Evolutionary conservation across 2,888 invertebrate species (phyloP), one percentile per base, ranked within the genome.

Genomic region (Mantis religiosa): DNA sequence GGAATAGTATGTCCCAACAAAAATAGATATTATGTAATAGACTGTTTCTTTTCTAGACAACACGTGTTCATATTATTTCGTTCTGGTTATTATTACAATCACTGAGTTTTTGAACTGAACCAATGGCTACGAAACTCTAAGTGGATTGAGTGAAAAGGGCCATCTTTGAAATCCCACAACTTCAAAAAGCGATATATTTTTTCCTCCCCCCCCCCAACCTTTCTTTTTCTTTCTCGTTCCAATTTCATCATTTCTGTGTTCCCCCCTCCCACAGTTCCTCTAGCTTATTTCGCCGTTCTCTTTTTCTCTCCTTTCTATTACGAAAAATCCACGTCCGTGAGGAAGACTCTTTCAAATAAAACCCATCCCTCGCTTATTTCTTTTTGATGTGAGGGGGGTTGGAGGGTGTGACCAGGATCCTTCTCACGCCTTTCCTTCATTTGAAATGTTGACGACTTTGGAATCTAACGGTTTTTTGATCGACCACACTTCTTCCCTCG

Each of bases 401-500:
- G 54, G 54, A 71, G 54, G 54, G 89, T 86, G 89, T 89, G 89
- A 89, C 89, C 89, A 54, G 54, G 28, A 86, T 28, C 54, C 54
- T 81, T 89, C 89, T 83, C 85, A 20, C 20, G 86, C 25, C 81
- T 86, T 89, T 89, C 87, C 89, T 89, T 89, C 89, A 89, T 89
- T 89, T 87, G 87, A 84, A 87, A 87, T 87, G 89, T 87, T 89
- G 89, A 89, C 89, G 89, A 89, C 89, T 89, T 87, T 89, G 86
- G 82, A 87, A 89, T 89, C 87, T 89, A 89, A 89, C 89, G 89
- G 89, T 47, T 87, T 89, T 89, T 89, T 89, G 89, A 89, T 89
- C 89, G 89, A 89, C 89, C 89, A 84, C 83, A 28, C 28, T 83
- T 47, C 89, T 83, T 86, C 14, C 83, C 27, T 12, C 34, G 7